Evolutionary conservation across 1,140 invertebrate species (phyloP), one percentile per base, ranked within the genome.

Genomic region (Leptinotarsa texana): DNA sequence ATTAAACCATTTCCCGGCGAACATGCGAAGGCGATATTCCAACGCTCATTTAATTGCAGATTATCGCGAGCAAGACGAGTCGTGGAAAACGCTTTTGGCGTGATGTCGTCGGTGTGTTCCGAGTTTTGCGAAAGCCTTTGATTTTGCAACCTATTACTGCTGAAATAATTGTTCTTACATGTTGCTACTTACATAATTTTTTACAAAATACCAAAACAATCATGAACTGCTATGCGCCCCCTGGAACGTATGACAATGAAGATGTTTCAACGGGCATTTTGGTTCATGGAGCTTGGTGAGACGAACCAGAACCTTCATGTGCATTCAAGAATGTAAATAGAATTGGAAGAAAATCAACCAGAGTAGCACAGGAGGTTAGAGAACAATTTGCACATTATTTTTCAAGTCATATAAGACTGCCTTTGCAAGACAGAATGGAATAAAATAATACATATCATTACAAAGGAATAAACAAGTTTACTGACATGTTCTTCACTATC

Each of bases 71-170:
- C 81, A 61, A 63, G 80, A 48, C 78, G 82, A 73, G 80, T 83
- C 15, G 79, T 87, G 21, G 86, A 88, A 81, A 87, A 87, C 81
- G 42, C 67, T 49, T 77, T 77, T 68, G 80, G 81, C n/a, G 81
- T 82, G 73, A 68, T 83, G 61, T 77, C 49, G 13, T 33, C 21
- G 57, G 51, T 65, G n/a, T 77, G n/a, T 77, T 77, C 69, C 18
- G 63, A 69, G 57, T 77, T n/a, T 72, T 75, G 33, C 74, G 77
- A 78, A 84, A 80, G 27, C 67, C 77, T n/a, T 81, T 85, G 4
- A 51, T 75, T 47, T 71, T 83, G 42, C 65, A 82, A 24, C 79
- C 78, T 27, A 78, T 83, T 69, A 78, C 73, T 33, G 79, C 78
- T 21, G 69, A 69, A 13, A 77, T 77, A 42, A 72, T 83, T 69